Conservation (phyloP, 2,113 vertebrate genomes). For the Hyla sarda region DNA sequence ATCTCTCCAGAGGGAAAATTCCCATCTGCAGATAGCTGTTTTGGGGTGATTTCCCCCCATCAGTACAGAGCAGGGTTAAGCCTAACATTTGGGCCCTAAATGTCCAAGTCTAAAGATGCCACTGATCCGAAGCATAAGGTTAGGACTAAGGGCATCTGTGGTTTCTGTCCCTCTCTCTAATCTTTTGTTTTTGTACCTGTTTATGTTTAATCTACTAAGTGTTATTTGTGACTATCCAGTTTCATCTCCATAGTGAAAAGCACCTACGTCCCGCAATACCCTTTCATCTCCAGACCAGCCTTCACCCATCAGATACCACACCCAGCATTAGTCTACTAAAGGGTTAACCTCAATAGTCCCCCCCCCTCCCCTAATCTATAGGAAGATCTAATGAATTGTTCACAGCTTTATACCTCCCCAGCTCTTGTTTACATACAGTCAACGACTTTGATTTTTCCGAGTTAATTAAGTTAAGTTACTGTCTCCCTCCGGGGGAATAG, state of each 20-base stretch:
- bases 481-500: not conserved
- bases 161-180: not conserved
- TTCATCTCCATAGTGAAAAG: not conserved
- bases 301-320: not conserved
- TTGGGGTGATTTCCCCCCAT: too few species aligned
- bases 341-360: too few species aligned
- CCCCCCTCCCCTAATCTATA: not conserved
- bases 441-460: not conserved
- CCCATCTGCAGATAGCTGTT: too few species aligned
- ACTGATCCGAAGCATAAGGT: not conserved
- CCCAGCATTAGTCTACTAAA: not conserved
- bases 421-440: not conserved
- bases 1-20: too few species aligned
- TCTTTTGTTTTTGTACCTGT: not conserved
- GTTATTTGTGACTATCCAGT: not conserved
- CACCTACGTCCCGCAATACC: not conserved
- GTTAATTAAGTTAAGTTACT: constrained; percentile 27
- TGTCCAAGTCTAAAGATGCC: too few species aligned
- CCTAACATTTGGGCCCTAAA: too few species aligned
- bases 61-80: too few species aligned
- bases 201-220: not conserved
- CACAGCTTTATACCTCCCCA: not conserved
- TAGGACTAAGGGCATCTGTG: not conserved
- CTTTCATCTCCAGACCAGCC: not conserved
- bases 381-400: not conserved